phyloP scores from a whole-genome alignment of 1,140 invertebrate species.

The Drosophila pachea region DNA sequence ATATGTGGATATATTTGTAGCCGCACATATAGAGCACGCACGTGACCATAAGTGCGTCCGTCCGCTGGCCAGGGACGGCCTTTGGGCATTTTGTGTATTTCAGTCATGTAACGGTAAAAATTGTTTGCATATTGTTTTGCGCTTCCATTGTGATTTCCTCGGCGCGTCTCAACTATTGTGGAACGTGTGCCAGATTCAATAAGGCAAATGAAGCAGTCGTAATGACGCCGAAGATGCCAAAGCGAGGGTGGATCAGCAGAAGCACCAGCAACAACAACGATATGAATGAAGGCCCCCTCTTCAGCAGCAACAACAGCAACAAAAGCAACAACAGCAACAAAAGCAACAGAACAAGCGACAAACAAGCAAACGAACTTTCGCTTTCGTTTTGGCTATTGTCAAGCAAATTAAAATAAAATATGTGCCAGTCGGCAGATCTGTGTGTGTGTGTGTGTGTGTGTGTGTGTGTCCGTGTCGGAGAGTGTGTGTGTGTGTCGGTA shows the following conservation, averaged over 20 bases:
- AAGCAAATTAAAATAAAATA: constrained; percentile 76
- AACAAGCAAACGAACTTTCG: constrained; percentile 42
- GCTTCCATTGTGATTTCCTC: constrained; percentile 63
- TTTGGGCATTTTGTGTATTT: constrained; percentile 65
- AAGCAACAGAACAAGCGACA: not conserved
- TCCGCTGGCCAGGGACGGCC: constrained; percentile 9
- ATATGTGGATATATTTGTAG: constrained; percentile 3
- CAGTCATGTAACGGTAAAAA: constrained; percentile 72
- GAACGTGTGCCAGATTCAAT: constrained; percentile 73
- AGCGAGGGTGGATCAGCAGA: not conserved
- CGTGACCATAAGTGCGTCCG: constrained; percentile 66
- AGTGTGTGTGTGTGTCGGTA: not conserved
- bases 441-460: not conserved
- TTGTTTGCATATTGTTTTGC: constrained; percentile 76
- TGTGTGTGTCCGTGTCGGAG: not conserved
- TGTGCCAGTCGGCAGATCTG: constrained; percentile 26
- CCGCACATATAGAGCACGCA: constrained; percentile 49
- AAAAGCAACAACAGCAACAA: no score
- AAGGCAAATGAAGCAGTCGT: constrained; percentile 75
- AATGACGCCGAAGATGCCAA: constrained; percentile 43
- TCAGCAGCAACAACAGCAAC: no score
- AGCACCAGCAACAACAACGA: no score
- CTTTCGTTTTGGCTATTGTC: constrained; percentile 47
- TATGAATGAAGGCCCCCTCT: no score
- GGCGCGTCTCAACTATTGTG: constrained; percentile 20